Base-by-base conservation (phyloP, 2,113 vertebrate species). In the Sorex araneus region DNA sequence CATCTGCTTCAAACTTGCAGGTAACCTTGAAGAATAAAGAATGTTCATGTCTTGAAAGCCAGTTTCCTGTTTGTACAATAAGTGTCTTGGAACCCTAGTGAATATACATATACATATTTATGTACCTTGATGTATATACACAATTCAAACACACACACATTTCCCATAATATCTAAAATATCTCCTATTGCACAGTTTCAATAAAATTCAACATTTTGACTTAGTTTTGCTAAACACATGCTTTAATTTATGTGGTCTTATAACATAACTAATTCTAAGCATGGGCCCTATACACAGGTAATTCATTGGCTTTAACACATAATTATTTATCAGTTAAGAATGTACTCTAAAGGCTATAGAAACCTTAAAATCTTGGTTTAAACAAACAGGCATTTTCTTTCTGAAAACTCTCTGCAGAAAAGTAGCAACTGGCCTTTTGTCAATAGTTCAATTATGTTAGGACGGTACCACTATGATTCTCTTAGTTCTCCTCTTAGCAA, bases 211-310 rank as follows among this genome's bases (percentile, higher is more conserved):
- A 84, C 43, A 50, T 57, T 80, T 27, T 6, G 18, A 67, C 19
- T 77, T 89, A 19, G 16, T 43, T 82, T 77, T 86, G 77, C 27
- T 82, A 47, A 94, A 93, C 7, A 87, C 32, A 32, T n/a, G 69
- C 88, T 88, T 92, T 40, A 67, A 64, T 88, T 92, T 71, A 13
- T 78, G 23, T 45, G 25, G 28, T 70, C 34, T 87, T 87, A 45
- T 25, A 32, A 64, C 15, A 43, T 30, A 16, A 27, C 4, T 50
- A 74, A 15, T 32, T 32, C 74, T 87, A 79, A 80, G 8, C 36
- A 47, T 36, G 30, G 47, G 0, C 32, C 78, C 32, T 57, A 10
- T 4, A n/a, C 16, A 77, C 8, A 93, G 19, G 28, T 8, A 57
- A 15, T 70, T 63, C 70, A 78, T 60, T 60, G 18, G 30, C 40